Evolutionary conservation across 2,797 vertebrate species (phyloP).

Genomic region (Harpagifer antarcticus): DNA sequence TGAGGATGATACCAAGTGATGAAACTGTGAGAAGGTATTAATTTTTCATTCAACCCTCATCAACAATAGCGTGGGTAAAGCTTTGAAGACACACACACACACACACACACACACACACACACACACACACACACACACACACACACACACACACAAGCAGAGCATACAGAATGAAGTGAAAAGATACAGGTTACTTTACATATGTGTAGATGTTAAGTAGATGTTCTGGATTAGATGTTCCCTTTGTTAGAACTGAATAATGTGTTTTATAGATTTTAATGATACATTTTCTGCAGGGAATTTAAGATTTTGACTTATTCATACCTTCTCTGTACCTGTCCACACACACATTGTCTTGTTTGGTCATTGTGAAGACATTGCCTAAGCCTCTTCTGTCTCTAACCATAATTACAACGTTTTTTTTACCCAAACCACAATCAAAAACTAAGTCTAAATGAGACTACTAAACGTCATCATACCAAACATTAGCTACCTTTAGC

Average conservation of each 20-base stretch:
- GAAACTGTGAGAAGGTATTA: conserved; percentile 14
- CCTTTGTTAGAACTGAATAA: not conserved
- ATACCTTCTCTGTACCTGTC: not conserved
- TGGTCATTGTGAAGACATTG: not conserved
- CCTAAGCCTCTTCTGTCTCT: not conserved
- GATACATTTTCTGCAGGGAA: not conserved
- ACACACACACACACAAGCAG: too few relatives aligned
- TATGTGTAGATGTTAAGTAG: not conserved
- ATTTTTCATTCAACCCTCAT: conserved; percentile 49
- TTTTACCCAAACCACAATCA: not conserved
- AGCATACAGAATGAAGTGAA: not conserved
- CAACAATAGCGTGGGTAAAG: conserved; percentile 8
- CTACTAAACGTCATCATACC: too few relatives aligned
- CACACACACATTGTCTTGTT: conserved; percentile 1
- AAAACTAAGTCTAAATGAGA: too few relatives aligned
- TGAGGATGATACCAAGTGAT: conserved; percentile 58
- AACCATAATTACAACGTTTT: not conserved
- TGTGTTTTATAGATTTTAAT: not conserved
- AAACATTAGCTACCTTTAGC: too few relatives aligned
- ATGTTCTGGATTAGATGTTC: too few relatives aligned
- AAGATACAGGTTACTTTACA: not conserved
- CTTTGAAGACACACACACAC: not conserved
- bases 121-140: too few relatives aligned
- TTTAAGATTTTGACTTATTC: not conserved
- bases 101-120: too few relatives aligned